Percentiles rank a stretch among this genome's conserved stretches.
phyloP scores from a whole-genome alignment of 2,113 vertebrate species.

The Entomyzon cyanotis region DNA sequence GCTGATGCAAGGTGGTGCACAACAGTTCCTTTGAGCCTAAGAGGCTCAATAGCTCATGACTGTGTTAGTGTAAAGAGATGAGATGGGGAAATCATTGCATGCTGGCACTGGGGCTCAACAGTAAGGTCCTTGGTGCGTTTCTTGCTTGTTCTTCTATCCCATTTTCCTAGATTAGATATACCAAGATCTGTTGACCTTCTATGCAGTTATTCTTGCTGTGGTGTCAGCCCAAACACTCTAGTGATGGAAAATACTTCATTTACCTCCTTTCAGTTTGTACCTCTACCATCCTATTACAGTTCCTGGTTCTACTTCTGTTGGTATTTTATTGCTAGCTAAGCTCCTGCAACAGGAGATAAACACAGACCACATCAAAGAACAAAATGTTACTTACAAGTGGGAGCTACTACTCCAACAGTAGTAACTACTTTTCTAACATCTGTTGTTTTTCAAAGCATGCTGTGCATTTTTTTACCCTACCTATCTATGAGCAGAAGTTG shows the following conservation, averaged over 20 bases:
- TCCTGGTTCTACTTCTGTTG: not conserved
- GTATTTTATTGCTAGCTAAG: not conserved
- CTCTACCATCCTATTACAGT: not conserved
- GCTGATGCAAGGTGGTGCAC: fast-evolving
- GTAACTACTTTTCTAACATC: conserved; percentile 8
- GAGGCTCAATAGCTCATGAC: not conserved
- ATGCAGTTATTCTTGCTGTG: not conserved
- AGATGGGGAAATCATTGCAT: not conserved
- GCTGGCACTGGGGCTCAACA: not conserved
- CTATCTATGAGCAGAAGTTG: not conserved
- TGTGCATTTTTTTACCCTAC: not conserved
- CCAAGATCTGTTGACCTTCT: not conserved
- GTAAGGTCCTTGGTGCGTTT: not conserved
- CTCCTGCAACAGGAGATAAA: not conserved
- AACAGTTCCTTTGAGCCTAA: not conserved
- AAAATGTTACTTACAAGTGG: conserved; percentile 1
- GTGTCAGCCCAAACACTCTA: not conserved
- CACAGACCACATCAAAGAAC: conserved; percentile 27
- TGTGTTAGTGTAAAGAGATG: not conserved
- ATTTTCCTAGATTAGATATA: not conserved
- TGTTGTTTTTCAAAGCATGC: not conserved
- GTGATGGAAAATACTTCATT: conserved; percentile 33
- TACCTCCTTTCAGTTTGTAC: conserved; percentile 34
- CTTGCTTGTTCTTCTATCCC: not conserved
- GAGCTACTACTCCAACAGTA: not conserved